Percentiles rank a stretch among this genome's conserved stretches.
Conservation (phyloP, 2,888 invertebrate species). For the Siphonodentalium dalli region DNA sequence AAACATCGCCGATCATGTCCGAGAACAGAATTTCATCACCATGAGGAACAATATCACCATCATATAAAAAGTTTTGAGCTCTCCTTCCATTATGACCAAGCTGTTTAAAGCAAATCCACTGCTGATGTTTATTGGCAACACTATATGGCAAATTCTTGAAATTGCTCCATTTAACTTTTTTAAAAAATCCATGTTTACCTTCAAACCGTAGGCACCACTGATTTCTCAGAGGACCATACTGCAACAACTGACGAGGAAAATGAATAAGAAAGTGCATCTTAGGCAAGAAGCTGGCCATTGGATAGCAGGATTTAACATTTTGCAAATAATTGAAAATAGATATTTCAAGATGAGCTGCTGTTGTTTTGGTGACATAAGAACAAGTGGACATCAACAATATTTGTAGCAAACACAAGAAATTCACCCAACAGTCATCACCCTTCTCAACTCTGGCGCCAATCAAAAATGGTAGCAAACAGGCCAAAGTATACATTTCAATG, state of each 20-base stretch:
- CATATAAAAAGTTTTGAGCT: slow-evolving; percentile 15
- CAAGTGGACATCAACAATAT: slow-evolving; percentile 7
- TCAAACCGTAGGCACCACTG: slow-evolving; percentile 35
- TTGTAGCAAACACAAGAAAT: slow-evolving; percentile 17
- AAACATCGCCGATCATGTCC: no score
- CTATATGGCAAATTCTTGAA: slow-evolving; percentile 26
- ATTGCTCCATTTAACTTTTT: slow-evolving; percentile 15
- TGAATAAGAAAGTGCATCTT: slow-evolving; percentile 32
- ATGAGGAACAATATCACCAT: slow-evolving; percentile 14
- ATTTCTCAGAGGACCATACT: slow-evolving; percentile 29
- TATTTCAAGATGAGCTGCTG: neutral
- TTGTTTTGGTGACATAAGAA: slow-evolving; percentile 5
- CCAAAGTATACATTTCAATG: slow-evolving; percentile 7
- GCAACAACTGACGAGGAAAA: slow-evolving; percentile 28
- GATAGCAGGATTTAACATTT: slow-evolving; percentile 17
- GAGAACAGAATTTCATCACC: no score
- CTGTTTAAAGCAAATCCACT: slow-evolving; percentile 21
- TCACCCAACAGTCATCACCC: slow-evolving; percentile 13
- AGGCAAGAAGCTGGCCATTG: slow-evolving; percentile 17
- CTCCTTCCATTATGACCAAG: slow-evolving; percentile 1
- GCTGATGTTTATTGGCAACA: slow-evolving; percentile 22
- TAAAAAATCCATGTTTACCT: slow-evolving; percentile 32
- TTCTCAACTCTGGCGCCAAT: slow-evolving; percentile 13
- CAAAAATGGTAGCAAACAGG: slow-evolving; percentile 14
- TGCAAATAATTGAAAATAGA: neutral